Conservation (phyloP, 2,888 invertebrate species). For the Brenthis ino region DNA sequence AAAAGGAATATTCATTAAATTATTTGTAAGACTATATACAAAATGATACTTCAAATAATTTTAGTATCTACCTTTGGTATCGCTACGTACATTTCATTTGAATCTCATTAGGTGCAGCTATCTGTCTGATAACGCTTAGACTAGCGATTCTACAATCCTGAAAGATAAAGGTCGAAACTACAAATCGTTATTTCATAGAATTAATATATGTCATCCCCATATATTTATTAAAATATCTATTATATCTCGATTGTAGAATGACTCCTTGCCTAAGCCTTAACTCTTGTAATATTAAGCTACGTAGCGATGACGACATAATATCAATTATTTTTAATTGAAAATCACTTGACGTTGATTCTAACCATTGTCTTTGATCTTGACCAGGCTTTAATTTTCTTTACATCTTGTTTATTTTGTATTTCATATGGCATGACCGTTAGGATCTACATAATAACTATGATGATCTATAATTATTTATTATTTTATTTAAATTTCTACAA, state of each 20-base stretch:
- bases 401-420: constrained; percentile 6
- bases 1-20: too few species aligned
- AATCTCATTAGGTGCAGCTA: constrained; percentile 3
- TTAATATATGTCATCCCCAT: too few species aligned
- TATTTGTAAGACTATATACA: neutral
- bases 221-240: too few species aligned
- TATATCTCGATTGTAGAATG: too few species aligned
- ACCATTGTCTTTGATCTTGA: constrained; percentile 4
- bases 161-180: too few species aligned
- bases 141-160: too few species aligned
- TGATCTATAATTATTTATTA: constrained; percentile 7
- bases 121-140: neutral
- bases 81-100: neutral
- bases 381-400: constrained; percentile 4
- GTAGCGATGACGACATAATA: constrained; percentile 4
- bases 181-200: too few species aligned
- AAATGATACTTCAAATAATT: too few species aligned
- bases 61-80: neutral
- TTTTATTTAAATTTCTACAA: neutral
- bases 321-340: constrained; percentile 12
- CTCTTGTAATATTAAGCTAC: neutral
- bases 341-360: constrained; percentile 2
- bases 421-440: neutral
- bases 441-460: neutral
- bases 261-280: too few species aligned